Evolutionary conservation across 2,888 invertebrate genomes (phyloP), one percentile per base, ranked within the genome.

Genomic region (Stenodema calcarata): DNA sequence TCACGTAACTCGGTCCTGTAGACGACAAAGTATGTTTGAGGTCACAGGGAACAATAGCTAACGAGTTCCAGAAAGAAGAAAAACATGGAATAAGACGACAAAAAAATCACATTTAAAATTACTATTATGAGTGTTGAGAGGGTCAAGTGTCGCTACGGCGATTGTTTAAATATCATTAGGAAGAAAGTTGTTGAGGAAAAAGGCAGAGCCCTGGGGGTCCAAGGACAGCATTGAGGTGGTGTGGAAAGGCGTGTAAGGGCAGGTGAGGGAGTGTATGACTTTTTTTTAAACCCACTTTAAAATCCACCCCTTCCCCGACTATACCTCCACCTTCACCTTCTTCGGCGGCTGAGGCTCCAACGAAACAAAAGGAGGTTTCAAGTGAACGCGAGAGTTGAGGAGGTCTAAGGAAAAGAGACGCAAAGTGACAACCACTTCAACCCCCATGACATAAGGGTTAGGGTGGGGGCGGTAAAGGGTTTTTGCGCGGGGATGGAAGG

Each of bases 141-240:
- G 80, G 80, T 80, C 80, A 80, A 80, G 80, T 80, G 80, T 50
- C 35, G 50, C 80, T 80, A n/a, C 9, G 54, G 80, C 80, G 30
- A 80, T 80, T 80, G 80, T 80, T 80, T 80, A 80, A 80, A 80
- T 80, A 80, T 80, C 80, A 80, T 80, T 80, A 80, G 80, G 28
- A 54, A n/a, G 54, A 54, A 80, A 80, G 78, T 78, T 78, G 78
- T 78, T 78, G 23, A 78, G 42, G 42, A 30, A 70, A 41, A 16
- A 7, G 35, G 7, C 35, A 35, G 35, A 7, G n/a, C 41, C 18
- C 41, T 18, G 41, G 76, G 70, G 41, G 35, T 1, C 16, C 12
- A 23, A 41, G 44, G 41, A 76, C 14, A 16, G 30, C 41, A 41
- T 4, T 23, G 18, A 12, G 35, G 42, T 0, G 44, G 7, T 28